Conservation (phyloP, 2,888 invertebrate genomes). For the Mythimna pallens region DNA sequence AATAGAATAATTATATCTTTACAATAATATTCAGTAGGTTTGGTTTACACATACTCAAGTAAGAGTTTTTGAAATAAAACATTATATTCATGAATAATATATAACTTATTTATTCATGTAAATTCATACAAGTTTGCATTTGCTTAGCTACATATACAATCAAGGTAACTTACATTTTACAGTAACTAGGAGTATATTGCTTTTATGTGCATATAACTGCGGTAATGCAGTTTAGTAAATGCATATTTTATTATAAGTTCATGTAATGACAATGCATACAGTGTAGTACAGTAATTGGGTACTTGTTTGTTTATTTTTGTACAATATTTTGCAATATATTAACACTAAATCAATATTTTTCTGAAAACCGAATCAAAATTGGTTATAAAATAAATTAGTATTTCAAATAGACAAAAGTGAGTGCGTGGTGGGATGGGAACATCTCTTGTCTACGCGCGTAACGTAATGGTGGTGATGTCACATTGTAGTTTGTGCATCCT, state of each 20-base stretch:
- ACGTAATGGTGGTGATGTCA: too few relatives aligned
- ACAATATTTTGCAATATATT: too few relatives aligned
- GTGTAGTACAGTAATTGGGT: constrained; percentile 1
- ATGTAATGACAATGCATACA: constrained; percentile 32
- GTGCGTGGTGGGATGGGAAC: too few relatives aligned
- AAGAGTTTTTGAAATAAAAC: constrained; percentile 52
- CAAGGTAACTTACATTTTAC: constrained; percentile 46
- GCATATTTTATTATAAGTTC: constrained; percentile 44
- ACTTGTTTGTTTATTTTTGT: too few relatives aligned
- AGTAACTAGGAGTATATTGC: constrained; percentile 38
- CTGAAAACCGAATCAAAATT: too few relatives aligned
- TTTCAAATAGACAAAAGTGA: too few relatives aligned
- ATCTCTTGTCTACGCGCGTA: too few relatives aligned
- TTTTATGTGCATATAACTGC: constrained; percentile 45
- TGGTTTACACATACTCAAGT: constrained; percentile 46
- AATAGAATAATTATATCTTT: constrained; percentile 16
- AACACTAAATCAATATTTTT: too few relatives aligned
- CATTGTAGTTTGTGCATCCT: too few relatives aligned
- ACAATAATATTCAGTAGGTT: constrained; percentile 36
- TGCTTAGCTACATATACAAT: constrained; percentile 43
- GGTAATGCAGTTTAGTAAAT: constrained; percentile 30
- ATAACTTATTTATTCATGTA: constrained; percentile 49
- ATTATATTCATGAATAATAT: constrained; percentile 38
- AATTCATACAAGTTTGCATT: constrained; percentile 48
- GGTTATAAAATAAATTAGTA: too few relatives aligned